Evolutionary conservation across 2,888 invertebrate species (phyloP).

Genomic region (Cacoxenus indagator): DNA sequence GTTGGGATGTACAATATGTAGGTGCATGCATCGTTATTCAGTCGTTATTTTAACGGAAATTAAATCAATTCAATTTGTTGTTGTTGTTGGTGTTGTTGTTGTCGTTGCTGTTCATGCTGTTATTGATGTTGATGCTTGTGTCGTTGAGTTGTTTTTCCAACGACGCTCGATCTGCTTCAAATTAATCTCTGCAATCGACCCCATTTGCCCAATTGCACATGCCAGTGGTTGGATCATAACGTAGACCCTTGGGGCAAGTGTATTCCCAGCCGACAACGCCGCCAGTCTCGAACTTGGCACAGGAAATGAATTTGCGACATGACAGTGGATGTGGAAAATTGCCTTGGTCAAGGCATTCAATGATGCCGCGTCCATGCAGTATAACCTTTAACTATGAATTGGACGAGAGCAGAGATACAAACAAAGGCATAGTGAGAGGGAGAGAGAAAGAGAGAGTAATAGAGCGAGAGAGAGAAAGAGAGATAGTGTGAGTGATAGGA

Average conservation of each 20-base stretch:
- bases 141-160: neutral
- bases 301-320: constrained; percentile 92
- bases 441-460: neutral
- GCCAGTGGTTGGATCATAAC: constrained; percentile 90
- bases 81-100: neutral
- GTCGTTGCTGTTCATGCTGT: neutral
- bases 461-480: no score
- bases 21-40: neutral
- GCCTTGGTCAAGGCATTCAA: constrained; percentile 89
- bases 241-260: constrained; percentile 86
- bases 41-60: neutral
- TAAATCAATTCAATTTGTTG: neutral
- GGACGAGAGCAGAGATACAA: neutral
- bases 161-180: neutral
- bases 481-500: no score
- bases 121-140: neutral
- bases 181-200: constrained; percentile 79
- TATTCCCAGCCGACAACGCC: constrained; percentile 88
- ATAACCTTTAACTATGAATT: constrained; percentile 71
- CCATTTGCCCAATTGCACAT: constrained; percentile 93
- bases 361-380: constrained; percentile 78
- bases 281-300: constrained; percentile 85
- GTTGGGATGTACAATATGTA: no score
- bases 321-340: constrained; percentile 92
- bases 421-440: neutral